These are phyloP conservation scores for Congeria kusceri DNA, from an alignment of 2,888 invertebrate genomes.

Conservation along the genomic window DNA sequence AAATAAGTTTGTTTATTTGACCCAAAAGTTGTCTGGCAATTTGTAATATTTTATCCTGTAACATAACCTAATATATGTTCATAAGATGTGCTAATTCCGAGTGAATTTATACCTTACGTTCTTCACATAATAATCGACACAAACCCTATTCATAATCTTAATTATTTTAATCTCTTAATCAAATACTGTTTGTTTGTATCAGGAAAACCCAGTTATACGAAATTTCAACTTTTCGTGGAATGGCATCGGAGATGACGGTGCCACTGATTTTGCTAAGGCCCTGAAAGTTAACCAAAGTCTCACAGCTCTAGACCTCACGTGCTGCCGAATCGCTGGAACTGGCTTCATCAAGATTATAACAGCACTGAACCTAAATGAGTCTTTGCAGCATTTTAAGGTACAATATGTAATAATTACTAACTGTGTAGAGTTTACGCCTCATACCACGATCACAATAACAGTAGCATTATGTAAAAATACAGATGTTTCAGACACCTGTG, in stretches of 20 bases:
- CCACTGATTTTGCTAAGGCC: slow-evolving; percentile 75
- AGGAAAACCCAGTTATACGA: slow-evolving; percentile 81
- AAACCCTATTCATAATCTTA: too few relatives aligned
- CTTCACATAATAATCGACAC: too few relatives aligned
- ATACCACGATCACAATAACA: too few relatives aligned
- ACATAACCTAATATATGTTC: too few relatives aligned
- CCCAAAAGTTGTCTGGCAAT: too few relatives aligned
- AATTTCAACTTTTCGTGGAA: slow-evolving; percentile 83
- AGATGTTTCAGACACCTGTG: too few relatives aligned
- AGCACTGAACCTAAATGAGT: slow-evolving; percentile 75
- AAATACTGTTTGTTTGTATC: background rate
- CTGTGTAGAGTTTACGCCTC: background rate
- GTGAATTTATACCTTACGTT: too few relatives aligned
- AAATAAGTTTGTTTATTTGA: too few relatives aligned
- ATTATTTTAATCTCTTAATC: too few relatives aligned
- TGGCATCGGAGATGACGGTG: slow-evolving; percentile 82
- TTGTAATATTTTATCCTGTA: too few relatives aligned
- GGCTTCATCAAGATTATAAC: slow-evolving; percentile 80
- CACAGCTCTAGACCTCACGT: slow-evolving; percentile 78
- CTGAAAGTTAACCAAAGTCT: slow-evolving; percentile 77
- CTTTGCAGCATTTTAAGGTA: slow-evolving; percentile 47
- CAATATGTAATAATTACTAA: background rate
- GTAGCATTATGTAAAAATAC: too few relatives aligned
- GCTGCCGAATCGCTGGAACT: slow-evolving; percentile 78
- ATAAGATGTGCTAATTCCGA: too few relatives aligned